These are phyloP conservation scores for Ptyas mucosa DNA, from an alignment of 2,113 vertebrate species.

Conservation along the genomic window DNA sequence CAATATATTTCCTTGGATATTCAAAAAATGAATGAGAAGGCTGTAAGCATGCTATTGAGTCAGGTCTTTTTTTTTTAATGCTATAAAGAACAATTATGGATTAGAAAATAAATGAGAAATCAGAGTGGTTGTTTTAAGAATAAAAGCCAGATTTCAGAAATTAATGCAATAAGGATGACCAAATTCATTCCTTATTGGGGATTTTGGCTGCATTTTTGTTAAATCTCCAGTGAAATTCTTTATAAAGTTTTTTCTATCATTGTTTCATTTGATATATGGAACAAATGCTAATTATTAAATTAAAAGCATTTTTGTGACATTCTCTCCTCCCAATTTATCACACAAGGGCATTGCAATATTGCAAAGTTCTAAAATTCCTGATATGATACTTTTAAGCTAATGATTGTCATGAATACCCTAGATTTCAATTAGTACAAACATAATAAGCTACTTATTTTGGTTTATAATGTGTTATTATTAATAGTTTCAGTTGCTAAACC, in stretches of 20 bases:
- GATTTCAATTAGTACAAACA: not conserved
- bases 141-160: not conserved
- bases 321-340: not conserved
- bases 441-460: not conserved
- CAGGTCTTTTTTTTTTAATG: not conserved
- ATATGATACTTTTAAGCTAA: not conserved
- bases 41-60: not conserved
- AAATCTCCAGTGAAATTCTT: not conserved
- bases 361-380: not conserved
- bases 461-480: not conserved
- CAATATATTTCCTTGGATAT: not conserved
- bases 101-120: not conserved
- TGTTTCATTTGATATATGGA: not conserved
- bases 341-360: not conserved
- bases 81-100: not conserved
- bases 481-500: not conserved
- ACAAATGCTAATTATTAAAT: not conserved
- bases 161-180: not conserved
- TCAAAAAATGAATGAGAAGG: not conserved
- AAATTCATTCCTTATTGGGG: not conserved
- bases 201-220: not conserved
- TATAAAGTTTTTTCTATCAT: not conserved
- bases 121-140: not conserved
- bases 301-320: not conserved
- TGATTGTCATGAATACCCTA: not conserved